Base-by-base conservation (phyloP, 2,888 invertebrate genomes). In the Octodonta nipae region DNA sequence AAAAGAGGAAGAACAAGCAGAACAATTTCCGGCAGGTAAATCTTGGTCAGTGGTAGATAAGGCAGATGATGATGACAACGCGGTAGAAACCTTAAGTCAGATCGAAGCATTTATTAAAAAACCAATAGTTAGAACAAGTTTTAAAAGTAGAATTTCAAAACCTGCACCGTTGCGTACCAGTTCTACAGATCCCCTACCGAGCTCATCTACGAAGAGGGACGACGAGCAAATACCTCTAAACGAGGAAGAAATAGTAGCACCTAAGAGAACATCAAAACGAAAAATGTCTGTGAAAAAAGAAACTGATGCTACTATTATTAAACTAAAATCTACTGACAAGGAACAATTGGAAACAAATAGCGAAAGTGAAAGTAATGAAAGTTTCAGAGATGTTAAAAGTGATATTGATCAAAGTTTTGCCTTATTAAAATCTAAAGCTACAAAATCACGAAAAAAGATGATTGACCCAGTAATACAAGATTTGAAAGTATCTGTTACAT, bases 401-500 rank as follows among this genome's bases (percentile, higher is more conserved):
- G 34, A 34, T 26, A 29, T 32, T 8, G 36, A 42, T 15, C 36
- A 40, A 25, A 44, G 38, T 37, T 36, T 41, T 26, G 45, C 45
- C 5, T 30, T 47, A 15, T 22, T 43, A 5, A 42, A 45, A 29
- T 37, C 47, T 2, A 46, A 41, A 37, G 32, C 28, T 13, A 34
- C 36, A 48, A 43, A 36, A 41, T 42, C 2, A 41, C 36, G 24
- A 44, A 41, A 25, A 35, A 37, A 14, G 28, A 17, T 3, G 29
- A 22, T 10, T 36, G 31, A 12, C 30, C 30, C 26, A n/a, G 25
- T 26, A 17, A 14, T 34, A 3, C 28, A 35, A 6, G 37, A 43
- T 22, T 39, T 46, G n/a, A 36, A 40, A 32, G 33, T 47, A 11
- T 38, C 32, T 2, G 40, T 43, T 10, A 38, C 44, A 1, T 41